Evolutionary conservation across 2,797 vertebrate genomes (phyloP).

Genomic region (Microcaecilia unicolor): DNA sequence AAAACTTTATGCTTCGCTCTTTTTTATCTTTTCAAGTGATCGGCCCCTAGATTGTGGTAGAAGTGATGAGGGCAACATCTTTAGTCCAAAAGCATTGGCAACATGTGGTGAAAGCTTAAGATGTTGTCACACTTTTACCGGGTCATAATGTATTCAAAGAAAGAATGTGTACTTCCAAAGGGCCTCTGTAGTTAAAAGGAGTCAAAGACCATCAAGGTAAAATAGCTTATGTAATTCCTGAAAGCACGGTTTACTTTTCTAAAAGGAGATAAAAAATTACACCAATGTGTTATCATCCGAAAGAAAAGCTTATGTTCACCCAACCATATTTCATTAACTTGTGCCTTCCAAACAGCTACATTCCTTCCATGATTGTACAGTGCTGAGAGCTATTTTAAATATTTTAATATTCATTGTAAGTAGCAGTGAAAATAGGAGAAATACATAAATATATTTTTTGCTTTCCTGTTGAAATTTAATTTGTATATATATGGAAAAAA

Average conservation of each 20-base stretch:
- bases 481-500: too few species aligned
- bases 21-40: conserved; percentile 60
- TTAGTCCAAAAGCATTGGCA: conserved; percentile 66
- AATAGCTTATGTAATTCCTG: conserved; percentile 27
- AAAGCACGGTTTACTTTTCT: conserved; percentile 44
- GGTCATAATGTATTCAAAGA: conserved; percentile 77
- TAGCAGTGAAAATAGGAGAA: conserved; percentile 1
- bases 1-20: conserved; percentile 30
- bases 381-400: conserved; percentile 2
- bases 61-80: conserved; percentile 67
- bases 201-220: conserved; percentile 30
- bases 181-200: conserved; percentile 40
- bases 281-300: conserved; percentile 30
- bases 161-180: conserved; percentile 51
- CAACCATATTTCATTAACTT: conserved; percentile 44
- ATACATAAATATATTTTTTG: fast-evolving
- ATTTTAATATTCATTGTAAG: conserved; percentile 16
- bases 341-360: conserved; percentile 25
- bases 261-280: conserved; percentile 28
- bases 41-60: conserved; percentile 47
- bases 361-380: conserved; percentile 21
- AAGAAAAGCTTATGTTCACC: conserved; percentile 42
- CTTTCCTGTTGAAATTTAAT: too few species aligned
- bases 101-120: conserved; percentile 73
- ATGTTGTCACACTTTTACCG: conserved; percentile 85